Percentiles rank a stretch among this genome's conserved stretches.
phyloP scores from a whole-genome alignment of 2,888 invertebrate genomes.

The Leptura quadrifasciata region DNA sequence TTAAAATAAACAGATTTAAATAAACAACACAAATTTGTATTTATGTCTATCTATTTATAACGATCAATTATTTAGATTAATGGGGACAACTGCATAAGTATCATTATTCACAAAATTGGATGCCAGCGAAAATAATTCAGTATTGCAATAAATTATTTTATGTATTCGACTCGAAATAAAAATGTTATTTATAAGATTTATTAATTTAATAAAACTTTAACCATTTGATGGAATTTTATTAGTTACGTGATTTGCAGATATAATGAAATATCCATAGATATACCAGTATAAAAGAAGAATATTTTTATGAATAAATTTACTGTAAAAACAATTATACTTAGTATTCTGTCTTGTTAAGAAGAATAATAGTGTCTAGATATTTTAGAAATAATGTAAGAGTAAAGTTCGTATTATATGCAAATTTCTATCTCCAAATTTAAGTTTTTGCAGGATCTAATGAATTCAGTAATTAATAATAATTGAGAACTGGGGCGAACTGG shows the following conservation, averaged over 20 bases:
- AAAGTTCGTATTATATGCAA: too few species aligned
- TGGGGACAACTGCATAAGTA: slow-evolving; percentile 35
- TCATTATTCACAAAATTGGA: slow-evolving; percentile 35
- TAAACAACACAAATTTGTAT: slow-evolving; percentile 29
- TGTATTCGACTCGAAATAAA: slow-evolving; percentile 21
- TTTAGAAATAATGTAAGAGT: too few species aligned
- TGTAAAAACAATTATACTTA: too few species aligned
- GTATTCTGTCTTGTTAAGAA: too few species aligned
- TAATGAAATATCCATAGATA: not conserved
- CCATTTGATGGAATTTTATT: slow-evolving; percentile 19
- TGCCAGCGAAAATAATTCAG: slow-evolving; percentile 28
- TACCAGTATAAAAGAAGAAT: too few species aligned
- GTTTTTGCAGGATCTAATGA: too few species aligned
- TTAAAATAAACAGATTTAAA: slow-evolving; percentile 28
- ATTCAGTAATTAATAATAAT: too few species aligned
- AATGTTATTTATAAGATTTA: slow-evolving; percentile 26
- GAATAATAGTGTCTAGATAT: too few species aligned
- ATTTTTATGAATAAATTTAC: too few species aligned
- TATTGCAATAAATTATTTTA: slow-evolving; percentile 19
- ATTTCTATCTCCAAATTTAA: too few species aligned
- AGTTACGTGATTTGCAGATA: not conserved
- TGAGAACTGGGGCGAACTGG: too few species aligned
- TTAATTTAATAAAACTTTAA: slow-evolving; percentile 27
- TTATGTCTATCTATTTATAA: slow-evolving; percentile 25
- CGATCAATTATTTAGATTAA: slow-evolving; percentile 36